Evolutionary conservation across 2,113 vertebrate species (phyloP).

Genomic region (Athene cunicularia): DNA sequence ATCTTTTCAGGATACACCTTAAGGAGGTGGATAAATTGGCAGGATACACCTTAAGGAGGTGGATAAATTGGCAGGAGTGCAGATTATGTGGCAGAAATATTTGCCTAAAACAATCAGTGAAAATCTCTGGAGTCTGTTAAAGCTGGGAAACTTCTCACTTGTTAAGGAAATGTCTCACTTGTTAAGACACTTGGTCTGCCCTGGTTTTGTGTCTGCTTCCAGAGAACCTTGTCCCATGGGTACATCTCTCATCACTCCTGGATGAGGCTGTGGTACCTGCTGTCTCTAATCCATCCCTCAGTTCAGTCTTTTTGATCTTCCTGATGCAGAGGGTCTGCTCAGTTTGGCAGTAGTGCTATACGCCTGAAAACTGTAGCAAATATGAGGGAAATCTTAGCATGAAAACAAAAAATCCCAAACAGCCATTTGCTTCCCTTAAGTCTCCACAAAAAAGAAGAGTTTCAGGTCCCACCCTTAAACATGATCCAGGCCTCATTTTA

Average conservation of each 20-base stretch:
- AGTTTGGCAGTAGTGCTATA: not conserved
- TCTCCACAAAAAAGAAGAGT: not conserved
- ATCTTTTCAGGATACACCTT: not conserved
- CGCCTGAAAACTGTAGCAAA: not conserved
- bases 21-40: not conserved
- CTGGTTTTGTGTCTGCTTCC: not conserved
- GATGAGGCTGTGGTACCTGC: not conserved
- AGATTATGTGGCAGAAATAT: not conserved
- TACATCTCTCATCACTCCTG: not conserved
- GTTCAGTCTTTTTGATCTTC: not conserved
- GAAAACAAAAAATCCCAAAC: not conserved
- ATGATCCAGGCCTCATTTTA: not conserved
- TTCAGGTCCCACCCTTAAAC: constrained; percentile 26
- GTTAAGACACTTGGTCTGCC: not conserved
- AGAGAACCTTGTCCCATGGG: not conserved
- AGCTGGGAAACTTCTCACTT: not conserved
- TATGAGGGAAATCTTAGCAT: not conserved
- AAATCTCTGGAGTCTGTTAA: not conserved
- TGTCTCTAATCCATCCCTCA: not conserved
- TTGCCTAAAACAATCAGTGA: not conserved
- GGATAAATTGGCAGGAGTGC: not conserved
- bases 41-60: not conserved
- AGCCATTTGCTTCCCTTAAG: not conserved
- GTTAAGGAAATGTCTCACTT: not conserved
- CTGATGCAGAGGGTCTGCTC: not conserved